Evolutionary conservation across 2,113 vertebrate species (phyloP).

Genomic region (Chaetura pelagica): DNA sequence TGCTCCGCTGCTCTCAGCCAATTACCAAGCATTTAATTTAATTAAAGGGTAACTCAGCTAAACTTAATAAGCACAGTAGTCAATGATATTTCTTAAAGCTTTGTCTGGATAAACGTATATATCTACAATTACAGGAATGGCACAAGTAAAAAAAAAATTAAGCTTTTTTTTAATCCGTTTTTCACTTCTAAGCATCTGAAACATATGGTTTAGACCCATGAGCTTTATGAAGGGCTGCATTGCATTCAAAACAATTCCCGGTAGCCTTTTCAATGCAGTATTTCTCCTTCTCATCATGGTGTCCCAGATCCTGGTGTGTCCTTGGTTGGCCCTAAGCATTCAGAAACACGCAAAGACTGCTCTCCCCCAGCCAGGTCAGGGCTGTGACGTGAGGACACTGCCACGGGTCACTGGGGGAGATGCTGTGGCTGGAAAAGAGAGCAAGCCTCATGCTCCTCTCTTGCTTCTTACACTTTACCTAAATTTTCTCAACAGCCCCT

Average conservation of each 20-base stretch:
- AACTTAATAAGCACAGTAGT: not conserved
- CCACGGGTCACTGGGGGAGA: accelerated
- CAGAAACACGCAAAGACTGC: not conserved
- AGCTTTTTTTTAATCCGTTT: not conserved
- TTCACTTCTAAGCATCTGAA: not conserved
- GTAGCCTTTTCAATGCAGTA: not conserved
- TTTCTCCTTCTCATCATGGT: not conserved
- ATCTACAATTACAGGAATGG: not conserved
- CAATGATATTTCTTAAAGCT: not conserved
- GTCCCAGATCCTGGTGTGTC: not conserved
- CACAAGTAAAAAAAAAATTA: not conserved
- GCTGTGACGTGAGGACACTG: not conserved
- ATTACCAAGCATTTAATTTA: not conserved
- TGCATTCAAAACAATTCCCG: not conserved
- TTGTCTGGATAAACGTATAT: not conserved
- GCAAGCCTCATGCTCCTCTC: not conserved
- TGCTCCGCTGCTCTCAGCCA: not conserved
- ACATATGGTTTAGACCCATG: not conserved
- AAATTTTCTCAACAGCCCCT: not conserved
- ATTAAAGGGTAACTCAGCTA: not conserved
- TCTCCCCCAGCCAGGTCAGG: not conserved
- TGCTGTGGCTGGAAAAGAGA: not conserved
- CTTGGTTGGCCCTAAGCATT: not conserved
- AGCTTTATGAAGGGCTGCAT: not conserved
- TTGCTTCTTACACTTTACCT: not conserved